phyloP scores from a whole-genome alignment of 2,797 vertebrate species.

The Sternarchorhynchus goeldii region DNA sequence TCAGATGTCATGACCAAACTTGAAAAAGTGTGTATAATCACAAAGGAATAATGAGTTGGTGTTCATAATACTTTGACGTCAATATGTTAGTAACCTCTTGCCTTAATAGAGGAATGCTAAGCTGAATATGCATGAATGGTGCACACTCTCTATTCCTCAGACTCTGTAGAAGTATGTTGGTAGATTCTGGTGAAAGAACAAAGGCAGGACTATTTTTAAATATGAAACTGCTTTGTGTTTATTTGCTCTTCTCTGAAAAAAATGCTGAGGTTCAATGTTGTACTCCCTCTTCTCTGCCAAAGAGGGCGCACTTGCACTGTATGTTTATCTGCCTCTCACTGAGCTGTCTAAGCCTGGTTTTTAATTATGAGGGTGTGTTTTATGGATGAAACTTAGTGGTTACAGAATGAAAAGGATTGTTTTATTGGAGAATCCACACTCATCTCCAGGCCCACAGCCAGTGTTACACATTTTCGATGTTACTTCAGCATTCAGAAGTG shows the following conservation, averaged over 20 bases:
- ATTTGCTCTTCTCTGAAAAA: conserved; percentile 22
- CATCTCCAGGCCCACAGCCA: not conserved
- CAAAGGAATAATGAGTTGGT: not conserved
- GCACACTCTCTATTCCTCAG: not conserved
- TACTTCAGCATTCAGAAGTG: conserved; percentile 3
- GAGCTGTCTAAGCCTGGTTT: conserved; percentile 20
- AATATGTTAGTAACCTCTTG: not conserved
- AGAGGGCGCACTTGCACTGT: conserved; percentile 41
- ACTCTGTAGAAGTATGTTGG: conserved; percentile 16
- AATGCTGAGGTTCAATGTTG: conserved; percentile 11
- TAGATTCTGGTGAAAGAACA: conserved; percentile 1
- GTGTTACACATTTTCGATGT: not conserved
- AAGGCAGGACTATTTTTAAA: conserved; percentile 47
- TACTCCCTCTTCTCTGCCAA: conserved; percentile 36
- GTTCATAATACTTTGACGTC: not conserved
- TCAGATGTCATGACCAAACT: too few relatives aligned
- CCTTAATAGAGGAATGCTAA: not conserved
- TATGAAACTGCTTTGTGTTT: conserved; percentile 14
- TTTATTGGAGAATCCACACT: too few relatives aligned
- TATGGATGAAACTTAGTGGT: too few relatives aligned
- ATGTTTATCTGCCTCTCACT: not conserved
- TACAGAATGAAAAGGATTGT: too few relatives aligned
- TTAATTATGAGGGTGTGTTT: not conserved
- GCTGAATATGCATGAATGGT: too few relatives aligned
- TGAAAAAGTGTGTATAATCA: not conserved